Base-by-base conservation (phyloP, 1,140 invertebrate genomes). In the Halesus radiatus region DNA sequence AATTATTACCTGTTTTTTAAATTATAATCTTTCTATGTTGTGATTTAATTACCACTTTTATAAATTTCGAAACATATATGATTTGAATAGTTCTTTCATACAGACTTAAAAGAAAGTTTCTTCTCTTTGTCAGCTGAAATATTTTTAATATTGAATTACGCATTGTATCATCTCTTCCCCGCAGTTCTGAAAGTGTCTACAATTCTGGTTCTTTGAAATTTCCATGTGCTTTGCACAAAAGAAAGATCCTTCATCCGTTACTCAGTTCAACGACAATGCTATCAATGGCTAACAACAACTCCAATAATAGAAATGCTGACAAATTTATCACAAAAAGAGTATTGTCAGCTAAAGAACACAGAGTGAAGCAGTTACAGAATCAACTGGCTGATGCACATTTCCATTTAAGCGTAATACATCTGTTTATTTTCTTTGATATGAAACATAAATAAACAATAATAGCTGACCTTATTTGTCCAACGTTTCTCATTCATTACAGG, bases 361-460 rank as follows among this genome's bases (percentile, higher is more conserved):
- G 93, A 32, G 88, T 94, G 1, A 94, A 95, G 85, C 92, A 94
- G 76, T 86, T 95, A 62, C 94, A 95, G 88, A 96, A 95, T 87
- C 94, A 95, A 87, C 85, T 96, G 70, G 92, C 94, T 32, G 94
- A 95, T 87, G 94, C 94, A 13, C 94, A 95, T 85, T 94, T 92
- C 83, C 94, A 94, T 86, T 89, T 95, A 32, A 92, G 94, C 86
- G 94, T 94, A 87, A 88, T 85, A 87, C 56, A 60, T 75, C 78
- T 54, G 73, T 60, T 62, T 20, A 53, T 74, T 45, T n/a, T 29
- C 50, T 76, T 72, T 79, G 45, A 26, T 73, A 50, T 73, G 13
- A 22, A 77, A 76, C 54, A 53, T 72, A 32, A 52, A 68, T 13
- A 60, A 58, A 20, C n/a, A 7, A 45, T 10, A 45, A 10, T 10